Base-by-base conservation (phyloP, 2,797 vertebrate species). In the Jordanella pulchra region DNA sequence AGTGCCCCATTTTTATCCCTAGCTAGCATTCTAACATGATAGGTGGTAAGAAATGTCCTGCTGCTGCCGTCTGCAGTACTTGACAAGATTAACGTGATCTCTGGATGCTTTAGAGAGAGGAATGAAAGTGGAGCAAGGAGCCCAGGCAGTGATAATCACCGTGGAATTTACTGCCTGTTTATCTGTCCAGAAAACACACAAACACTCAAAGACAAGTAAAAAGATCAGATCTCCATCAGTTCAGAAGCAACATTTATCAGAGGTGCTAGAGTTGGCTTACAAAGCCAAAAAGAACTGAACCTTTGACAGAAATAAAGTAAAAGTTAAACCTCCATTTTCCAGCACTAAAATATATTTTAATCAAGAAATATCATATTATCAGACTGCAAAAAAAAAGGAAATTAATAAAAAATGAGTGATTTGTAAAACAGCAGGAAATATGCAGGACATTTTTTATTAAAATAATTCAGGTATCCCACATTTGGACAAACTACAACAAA, bases 61-160 rank as follows among this genome's bases (percentile, higher is more conserved):
- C 63, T 47, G 63, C 63, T 72, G 48, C 35, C 50, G 55, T 42
- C 54, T 48, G 55, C 15, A 4, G 77, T 66, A 71, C 75, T 84
- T 89, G 84, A 88, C 76, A 89, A 91, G 87, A 93, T 91, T 89
- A 91, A 89, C 89, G 77, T 75, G 78, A 32, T 35, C 63, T 79
- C 84, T 25, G 2, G 73, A 80, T 42, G 48, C 65, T 79, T 86
- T n/a, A 3, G 72, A 80, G 85, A 84, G 84, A 92, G 65, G 67
- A 93, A 92, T 89, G 84, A 83, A 77, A 73, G 55, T 50, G 42
- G 51, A 15, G 10, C 72, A 89, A 72, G 51, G 71, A 83, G 74
- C 75, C 25, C 42, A 48, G 65, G 21, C 69, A 76, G 79, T 73
- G 89, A 92, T 90, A 89, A 92, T 91, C 80, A 79, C 77, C 64